A percentile compares a stretch with the other conserved stretches of the same genome.
Evolutionary conservation across 2,797 vertebrate genomes (phyloP).

Genomic region (Ispidina lecontei): DNA sequence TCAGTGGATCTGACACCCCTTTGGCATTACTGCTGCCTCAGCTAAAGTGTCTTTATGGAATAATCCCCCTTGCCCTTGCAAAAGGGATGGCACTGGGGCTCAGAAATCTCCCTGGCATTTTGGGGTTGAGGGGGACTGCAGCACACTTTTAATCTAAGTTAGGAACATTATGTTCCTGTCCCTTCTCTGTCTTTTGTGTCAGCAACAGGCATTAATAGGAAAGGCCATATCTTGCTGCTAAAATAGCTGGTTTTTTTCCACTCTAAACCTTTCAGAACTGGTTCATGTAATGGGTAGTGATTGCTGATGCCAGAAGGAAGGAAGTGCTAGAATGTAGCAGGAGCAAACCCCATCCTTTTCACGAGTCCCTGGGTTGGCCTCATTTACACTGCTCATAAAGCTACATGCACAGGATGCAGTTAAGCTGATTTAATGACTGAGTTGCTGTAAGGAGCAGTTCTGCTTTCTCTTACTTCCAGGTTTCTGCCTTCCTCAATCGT

Average conservation of each 20-base stretch:
- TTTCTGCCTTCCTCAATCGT: not conserved
- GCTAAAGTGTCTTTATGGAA: not conserved
- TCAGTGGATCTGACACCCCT: not conserved
- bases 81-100: not conserved
- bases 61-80: not conserved
- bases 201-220: not conserved
- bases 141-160: not conserved
- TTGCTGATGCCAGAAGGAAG: not conserved
- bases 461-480: not conserved
- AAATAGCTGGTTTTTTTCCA: not conserved
- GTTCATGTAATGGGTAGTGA: not conserved
- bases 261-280: not conserved
- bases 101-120: not conserved
- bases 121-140: not conserved
- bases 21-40: not conserved
- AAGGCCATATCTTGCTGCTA: accelerated
- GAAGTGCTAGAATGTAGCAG: not conserved
- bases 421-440: not conserved
- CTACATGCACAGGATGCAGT: not conserved
- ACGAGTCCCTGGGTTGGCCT: not conserved
- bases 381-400: not conserved
- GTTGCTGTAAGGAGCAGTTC: not conserved
- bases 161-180: not conserved
- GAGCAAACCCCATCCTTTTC: not conserved
- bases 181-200: not conserved